Evolutionary conservation across 1,140 invertebrate species (phyloP).

Genomic region (Nymphalis io): DNA sequence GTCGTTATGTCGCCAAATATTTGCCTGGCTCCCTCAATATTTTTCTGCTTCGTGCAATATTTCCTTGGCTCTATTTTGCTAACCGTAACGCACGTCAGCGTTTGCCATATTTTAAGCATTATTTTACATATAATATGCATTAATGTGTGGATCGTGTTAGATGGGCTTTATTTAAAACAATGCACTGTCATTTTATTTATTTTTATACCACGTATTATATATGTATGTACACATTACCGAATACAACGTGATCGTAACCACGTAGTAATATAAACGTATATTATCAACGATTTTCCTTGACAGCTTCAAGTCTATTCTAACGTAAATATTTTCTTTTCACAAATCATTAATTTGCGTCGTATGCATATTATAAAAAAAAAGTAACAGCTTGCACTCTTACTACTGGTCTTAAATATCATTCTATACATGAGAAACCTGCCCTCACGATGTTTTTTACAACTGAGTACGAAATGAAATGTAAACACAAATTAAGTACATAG

Average conservation of each 20-base stretch:
- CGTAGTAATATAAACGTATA: background rate
- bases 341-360: no score
- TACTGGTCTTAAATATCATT: no score
- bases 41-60: constrained; percentile 29
- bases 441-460: no score
- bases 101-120: background rate
- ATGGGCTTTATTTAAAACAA: constrained; percentile 7
- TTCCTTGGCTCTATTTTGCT: constrained; percentile 15
- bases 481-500: no score
- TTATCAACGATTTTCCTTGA: background rate
- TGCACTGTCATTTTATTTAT: background rate
- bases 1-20: constrained; percentile 53
- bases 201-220: background rate
- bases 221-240: background rate
- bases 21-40: constrained; percentile 36
- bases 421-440: no score
- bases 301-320: background rate
- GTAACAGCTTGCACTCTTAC: no score
- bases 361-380: no score
- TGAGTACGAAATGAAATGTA: no score
- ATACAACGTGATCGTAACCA: background rate
- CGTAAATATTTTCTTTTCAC: background rate
- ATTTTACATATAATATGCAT: constrained; percentile 16
- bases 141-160: background rate
- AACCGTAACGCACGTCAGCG: constrained; percentile 17